These are phyloP conservation scores for Heliconius charithonia DNA, from an alignment of 2,888 invertebrate genomes.

Conservation along the genomic window DNA sequence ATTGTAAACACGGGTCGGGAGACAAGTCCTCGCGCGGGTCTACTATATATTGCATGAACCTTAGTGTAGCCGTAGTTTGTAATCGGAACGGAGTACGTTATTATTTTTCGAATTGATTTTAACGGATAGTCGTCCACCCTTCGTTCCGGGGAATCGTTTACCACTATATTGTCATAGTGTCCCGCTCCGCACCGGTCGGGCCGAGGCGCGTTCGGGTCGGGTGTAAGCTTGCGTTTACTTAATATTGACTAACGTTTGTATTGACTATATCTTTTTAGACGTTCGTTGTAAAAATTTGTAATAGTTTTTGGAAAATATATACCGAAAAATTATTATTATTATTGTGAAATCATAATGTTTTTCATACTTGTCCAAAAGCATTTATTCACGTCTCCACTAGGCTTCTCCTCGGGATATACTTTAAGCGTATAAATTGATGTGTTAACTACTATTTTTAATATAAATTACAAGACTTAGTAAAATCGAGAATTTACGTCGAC, in stretches of 20 bases:
- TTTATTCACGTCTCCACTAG: conserved; percentile 69
- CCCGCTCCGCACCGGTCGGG: conserved; percentile 46
- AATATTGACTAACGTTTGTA: conserved; percentile 53
- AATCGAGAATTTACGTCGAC: conserved; percentile 83
- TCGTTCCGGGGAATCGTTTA: conserved; percentile 28
- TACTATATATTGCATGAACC: conserved; percentile 63
- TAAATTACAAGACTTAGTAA: conserved; percentile 80
- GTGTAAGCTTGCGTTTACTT: conserved; percentile 53
- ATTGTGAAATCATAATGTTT: conserved; percentile 37
- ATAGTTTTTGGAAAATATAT: conserved; percentile 47
- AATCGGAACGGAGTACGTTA: conserved; percentile 46
- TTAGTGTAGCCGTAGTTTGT: conserved; percentile 56
- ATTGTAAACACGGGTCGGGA: too few relatives aligned
- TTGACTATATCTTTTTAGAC: conserved; percentile 43
- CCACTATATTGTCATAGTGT: conserved; percentile 26
- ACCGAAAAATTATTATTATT: conserved; percentile 38
- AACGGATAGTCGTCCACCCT: conserved; percentile 40
- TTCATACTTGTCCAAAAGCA: conserved; percentile 64
- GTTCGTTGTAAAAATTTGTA: conserved; percentile 42
- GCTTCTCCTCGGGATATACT: conserved; percentile 57
- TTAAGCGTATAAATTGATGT: conserved; percentile 68
- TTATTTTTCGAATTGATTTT: conserved; percentile 50
- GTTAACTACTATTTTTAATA: conserved; percentile 72
- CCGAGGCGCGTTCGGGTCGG: conserved; percentile 51
- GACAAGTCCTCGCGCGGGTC: conserved; percentile 60